Evolutionary conservation across 2,113 vertebrate genomes (phyloP), one percentile per base, ranked within the genome.

Genomic region (Centropristis striata): DNA sequence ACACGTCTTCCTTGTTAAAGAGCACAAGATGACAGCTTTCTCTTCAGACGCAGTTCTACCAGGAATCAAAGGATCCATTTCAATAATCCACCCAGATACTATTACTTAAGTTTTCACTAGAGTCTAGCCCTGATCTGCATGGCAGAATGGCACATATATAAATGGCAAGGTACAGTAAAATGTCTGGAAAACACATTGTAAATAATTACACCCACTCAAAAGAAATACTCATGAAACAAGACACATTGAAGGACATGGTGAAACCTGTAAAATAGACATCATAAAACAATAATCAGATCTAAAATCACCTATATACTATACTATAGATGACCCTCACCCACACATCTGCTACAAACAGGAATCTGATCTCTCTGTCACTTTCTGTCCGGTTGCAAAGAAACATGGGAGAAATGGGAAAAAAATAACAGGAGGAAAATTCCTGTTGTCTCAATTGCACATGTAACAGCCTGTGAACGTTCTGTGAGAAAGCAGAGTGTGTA

Each of bases 401-500:
- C 50, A 81, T 74, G 60, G 70, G 36, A 76, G 73, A 39, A 75
- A 60, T 16, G 8, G 14, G 14, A 12, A 54, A 86, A 63, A 67
- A 57, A 39, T 15, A 81, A 25, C 47, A 59, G 32, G 76, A 76
- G 64, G 51, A 74, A 87, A 78, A 78, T 75, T 75, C 59, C 66
- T 73, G 78, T 76, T 87, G 81, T 90, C 75, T 85, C 72, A 63
- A 65, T 68, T 75, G 72, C 66, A 90, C 75, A 79, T 71, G 60
- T 80, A 81, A 80, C 60, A 78, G 89, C 65, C 85, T 88, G 86
- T 82, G 83, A 83, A 84, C 60, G 66, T 83, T 90, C 85, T 93
- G 90, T 92, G 94, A 92, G 88, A 94, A 93, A 82, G 86, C 78
- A 60, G 66, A 80, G 71, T 80, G 85, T 82, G 79, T 85, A 90